A percentile compares a stretch with the other conserved stretches of the same genome.
These are phyloP conservation scores for Phymatocera aterrima DNA, from an alignment of 2,888 invertebrate species.

Conservation along the genomic window DNA sequence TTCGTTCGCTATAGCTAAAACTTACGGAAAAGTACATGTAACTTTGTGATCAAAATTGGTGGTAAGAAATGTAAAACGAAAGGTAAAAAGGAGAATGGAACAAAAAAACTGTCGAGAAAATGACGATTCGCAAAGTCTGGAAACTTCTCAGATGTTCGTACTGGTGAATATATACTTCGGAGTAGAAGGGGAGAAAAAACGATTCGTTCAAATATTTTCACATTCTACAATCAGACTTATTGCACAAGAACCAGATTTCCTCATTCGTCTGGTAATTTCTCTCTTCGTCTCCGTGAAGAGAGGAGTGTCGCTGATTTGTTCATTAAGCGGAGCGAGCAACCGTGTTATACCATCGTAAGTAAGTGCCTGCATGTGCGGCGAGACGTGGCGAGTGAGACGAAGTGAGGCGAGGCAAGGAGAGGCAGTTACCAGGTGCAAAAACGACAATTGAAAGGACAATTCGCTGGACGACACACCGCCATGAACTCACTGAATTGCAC, in stretches of 20 bases:
- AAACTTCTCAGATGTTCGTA: background rate
- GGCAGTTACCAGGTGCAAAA: slow-evolving; percentile 38
- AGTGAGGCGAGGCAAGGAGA: background rate
- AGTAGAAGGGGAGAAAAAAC: background rate
- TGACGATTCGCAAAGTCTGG: background rate
- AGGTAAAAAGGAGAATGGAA: background rate
- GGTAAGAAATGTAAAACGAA: background rate
- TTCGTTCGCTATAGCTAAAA: background rate
- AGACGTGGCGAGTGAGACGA: background rate
- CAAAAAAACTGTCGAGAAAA: background rate
- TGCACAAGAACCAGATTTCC: background rate
- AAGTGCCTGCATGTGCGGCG: slow-evolving; percentile 17
- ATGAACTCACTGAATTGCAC: slow-evolving; percentile 31
- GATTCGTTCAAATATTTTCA: background rate
- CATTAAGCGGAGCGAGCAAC: slow-evolving; percentile 22
- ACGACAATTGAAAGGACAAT: slow-evolving; percentile 29
- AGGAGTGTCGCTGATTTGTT: slow-evolving; percentile 19
- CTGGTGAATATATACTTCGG: background rate
- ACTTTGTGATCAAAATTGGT: background rate
- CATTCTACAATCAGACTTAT: background rate
- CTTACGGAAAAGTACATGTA: background rate
- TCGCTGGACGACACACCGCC: slow-evolving; percentile 24
- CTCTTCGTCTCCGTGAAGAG: background rate
- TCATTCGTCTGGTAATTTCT: background rate
- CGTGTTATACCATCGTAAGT: background rate